Base-by-base conservation (phyloP, 2,113 vertebrate species). In the Sturnira hondurensis region DNA sequence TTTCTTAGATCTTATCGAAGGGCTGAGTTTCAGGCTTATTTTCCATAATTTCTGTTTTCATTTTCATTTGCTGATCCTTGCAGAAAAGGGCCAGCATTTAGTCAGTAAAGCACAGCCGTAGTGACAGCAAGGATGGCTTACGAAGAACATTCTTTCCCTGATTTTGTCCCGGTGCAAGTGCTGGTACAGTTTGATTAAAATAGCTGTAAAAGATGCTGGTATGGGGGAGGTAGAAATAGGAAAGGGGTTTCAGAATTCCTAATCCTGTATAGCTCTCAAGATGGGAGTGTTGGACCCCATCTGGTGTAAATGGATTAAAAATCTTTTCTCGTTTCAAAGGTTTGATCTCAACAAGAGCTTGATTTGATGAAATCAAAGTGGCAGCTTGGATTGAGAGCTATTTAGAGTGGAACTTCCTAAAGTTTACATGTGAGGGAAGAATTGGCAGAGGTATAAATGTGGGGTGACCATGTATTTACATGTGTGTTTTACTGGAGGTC, bases 311-410 rank as follows among this genome's bases (percentile, higher is more conserved):
- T 99, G 99, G 99, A 99, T 99, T 99, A 99, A 99, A 99, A 99
- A 99, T 99, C 99, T 99, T 99, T 99, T 98, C 98, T 99, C 98
- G 98, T 99, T 99, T 99, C 99, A 99, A 99, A 99, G 99, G 99
- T 99, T 98, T 99, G 99, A 99, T 99, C 99, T 99, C 99, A 99
- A 99, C 98, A 99, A 99, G 99, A 98, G 98, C 99, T 99, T 98
- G 98, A 98, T 98, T 98, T 99, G 99, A 99, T 99, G 99, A 99
- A 99, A 99, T 99, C 99, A 99, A 99, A 99, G 99, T 99, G 99
- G 99, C 99, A 99, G 99, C 98, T 99, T 98, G 98, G 98, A 99
- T 99, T 98, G 96, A 98, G 98, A 99, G 99, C 98, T 98, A 98
- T 98, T 98, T 98, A 98, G 98, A 98, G 99, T 99, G 98, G 98